Conservation (phyloP, 2,888 invertebrate species). For the Phania funesta region DNA sequence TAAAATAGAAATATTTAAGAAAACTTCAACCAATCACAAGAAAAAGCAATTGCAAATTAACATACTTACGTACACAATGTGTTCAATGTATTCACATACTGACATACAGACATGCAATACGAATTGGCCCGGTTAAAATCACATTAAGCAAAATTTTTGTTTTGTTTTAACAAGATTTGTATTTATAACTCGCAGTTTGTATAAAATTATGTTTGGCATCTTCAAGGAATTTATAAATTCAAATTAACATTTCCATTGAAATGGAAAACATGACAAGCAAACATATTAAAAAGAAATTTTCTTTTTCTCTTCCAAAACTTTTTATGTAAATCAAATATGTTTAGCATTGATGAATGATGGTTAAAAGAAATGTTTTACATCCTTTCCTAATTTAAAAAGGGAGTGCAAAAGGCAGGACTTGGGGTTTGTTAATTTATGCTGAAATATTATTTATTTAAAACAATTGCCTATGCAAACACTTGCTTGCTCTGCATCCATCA, state of each 20-base stretch:
- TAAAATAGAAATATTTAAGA: no score
- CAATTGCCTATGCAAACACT: background rate
- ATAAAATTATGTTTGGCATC: background rate
- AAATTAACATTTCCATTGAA: background rate
- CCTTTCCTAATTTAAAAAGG: background rate
- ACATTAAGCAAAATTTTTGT: background rate
- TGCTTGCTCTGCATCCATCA: background rate
- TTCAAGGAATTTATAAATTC: background rate
- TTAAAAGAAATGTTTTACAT: background rate
- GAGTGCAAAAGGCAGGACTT: background rate
- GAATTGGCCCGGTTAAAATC: background rate
- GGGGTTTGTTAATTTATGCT: background rate
- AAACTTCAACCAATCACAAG: no score
- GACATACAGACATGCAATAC: no score
- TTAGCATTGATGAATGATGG: background rate
- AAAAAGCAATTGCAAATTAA: no score
- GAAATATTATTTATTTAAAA: conserved; percentile 19
- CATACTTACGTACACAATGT: no score
- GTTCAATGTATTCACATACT: no score
- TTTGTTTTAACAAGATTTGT: background rate
- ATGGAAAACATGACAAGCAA: background rate
- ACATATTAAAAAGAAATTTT: background rate
- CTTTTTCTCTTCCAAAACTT: background rate
- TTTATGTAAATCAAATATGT: background rate
- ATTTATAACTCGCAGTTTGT: background rate